These are phyloP conservation scores for Mimas tiliae DNA, from an alignment of 2,888 invertebrate species.

Conservation along the genomic window DNA sequence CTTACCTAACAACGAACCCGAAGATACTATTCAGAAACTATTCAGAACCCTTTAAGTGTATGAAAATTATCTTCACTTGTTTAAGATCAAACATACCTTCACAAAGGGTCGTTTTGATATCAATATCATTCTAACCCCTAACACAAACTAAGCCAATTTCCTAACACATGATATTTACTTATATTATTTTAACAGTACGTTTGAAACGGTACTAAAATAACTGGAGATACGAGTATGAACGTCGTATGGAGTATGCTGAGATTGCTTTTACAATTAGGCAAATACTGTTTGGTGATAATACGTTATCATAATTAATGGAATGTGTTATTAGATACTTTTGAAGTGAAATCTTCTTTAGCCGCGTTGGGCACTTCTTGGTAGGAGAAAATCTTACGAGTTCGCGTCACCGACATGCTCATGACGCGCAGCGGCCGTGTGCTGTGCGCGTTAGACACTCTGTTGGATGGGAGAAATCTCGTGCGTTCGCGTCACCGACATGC, in stretches of 20 bases:
- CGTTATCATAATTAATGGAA: no score
- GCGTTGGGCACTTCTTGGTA: no score
- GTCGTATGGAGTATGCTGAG: neutral
- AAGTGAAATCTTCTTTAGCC: no score
- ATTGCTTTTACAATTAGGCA: neutral
- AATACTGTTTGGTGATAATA: no score
- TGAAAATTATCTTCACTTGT: conserved; percentile 16
- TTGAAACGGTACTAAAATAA: neutral
- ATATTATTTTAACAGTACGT: conserved; percentile 3
- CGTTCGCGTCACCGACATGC: no score
- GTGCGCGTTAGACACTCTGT: no score
- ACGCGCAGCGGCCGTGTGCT: no score
- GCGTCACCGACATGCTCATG: no score
- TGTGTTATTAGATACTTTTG: no score
- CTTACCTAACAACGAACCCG: neutral
- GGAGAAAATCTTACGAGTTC: no score
- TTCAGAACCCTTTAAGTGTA: conserved; percentile 2
- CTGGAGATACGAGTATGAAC: neutral
- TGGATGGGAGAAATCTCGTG: no score
- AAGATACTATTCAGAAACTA: conserved; percentile 6
- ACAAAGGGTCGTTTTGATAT: conserved; percentile 22
- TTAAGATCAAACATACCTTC: conserved; percentile 19
- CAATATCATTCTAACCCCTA: neutral
- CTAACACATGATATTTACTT: conserved; percentile 5
- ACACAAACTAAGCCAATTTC: conserved; percentile 21